Conservation (phyloP, 2,888 invertebrate genomes). For the Andrena dorsata region DNA sequence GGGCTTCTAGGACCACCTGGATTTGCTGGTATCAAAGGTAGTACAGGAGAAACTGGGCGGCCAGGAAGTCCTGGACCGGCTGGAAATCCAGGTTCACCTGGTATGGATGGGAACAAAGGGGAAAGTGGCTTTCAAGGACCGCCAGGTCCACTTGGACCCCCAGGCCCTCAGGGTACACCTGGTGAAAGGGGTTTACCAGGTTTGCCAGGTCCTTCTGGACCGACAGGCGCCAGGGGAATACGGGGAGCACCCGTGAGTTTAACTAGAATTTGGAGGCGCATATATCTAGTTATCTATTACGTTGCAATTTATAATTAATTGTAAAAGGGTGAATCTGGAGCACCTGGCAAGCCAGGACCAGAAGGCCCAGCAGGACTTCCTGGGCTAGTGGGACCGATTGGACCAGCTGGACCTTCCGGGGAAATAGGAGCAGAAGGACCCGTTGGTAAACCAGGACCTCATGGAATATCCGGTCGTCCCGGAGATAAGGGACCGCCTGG, state of each 20-base stretch:
- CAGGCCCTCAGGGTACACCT: slow-evolving; percentile 89
- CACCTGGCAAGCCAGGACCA: slow-evolving; percentile 90
- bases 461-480: slow-evolving; percentile 90
- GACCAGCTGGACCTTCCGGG: slow-evolving; percentile 89
- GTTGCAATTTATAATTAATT: neutral
- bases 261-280: neutral
- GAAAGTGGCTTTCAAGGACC: slow-evolving; percentile 90
- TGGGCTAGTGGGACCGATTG: slow-evolving; percentile 89
- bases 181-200: slow-evolving; percentile 90
- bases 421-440: slow-evolving; percentile 88
- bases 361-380: slow-evolving; percentile 90
- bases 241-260: slow-evolving; percentile 87
- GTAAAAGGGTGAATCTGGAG: slow-evolving; percentile 90
- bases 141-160: slow-evolving; percentile 89
- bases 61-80: slow-evolving; percentile 89
- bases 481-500: slow-evolving; percentile 92
- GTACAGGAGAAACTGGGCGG: slow-evolving; percentile 89
- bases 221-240: slow-evolving; percentile 88
- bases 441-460: slow-evolving; percentile 90
- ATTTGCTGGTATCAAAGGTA: slow-evolving; percentile 89
- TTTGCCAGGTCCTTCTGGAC: slow-evolving; percentile 88
- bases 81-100: slow-evolving; percentile 90
- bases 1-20: slow-evolving; percentile 91
- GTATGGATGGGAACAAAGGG: slow-evolving; percentile 91
- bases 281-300: neutral